Evolutionary conservation across 2,797 vertebrate genomes (phyloP), one percentile per base, ranked within the genome.

Genomic region (Hemibagrus guttatus): DNA sequence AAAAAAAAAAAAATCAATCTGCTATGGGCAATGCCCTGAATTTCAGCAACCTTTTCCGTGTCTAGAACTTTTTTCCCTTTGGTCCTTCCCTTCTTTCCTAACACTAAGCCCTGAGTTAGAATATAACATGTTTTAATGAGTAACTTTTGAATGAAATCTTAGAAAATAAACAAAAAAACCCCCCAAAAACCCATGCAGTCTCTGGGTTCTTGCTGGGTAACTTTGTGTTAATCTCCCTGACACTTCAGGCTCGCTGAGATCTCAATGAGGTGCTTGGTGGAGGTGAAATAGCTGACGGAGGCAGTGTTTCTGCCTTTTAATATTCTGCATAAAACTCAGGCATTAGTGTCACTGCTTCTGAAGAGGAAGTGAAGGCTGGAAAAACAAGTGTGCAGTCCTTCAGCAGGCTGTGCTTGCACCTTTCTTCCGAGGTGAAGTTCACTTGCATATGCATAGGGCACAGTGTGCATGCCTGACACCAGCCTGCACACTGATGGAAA

Each of bases 361-460:
- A 80, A 71, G 26, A 63, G 13, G 6, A 42, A 8, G 64, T 3
- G 3, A 63, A 79, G 19, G 28, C 23, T 61, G n/a, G n/a, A n/a
- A 66, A 66, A 64, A 35, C 21, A n/a, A 56, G 46, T 8, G 58
- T 68, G 59, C 71, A 12, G 17, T 49, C 54, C 69, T 75, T 46
- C 69, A 21, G 84, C 74, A 42, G 74, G 49, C 49, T 84, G 69
- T 66, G 58, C 46, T 61, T 85, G 83, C 63, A 64, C 79, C 66
- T 85, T 85, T 39, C 14, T 72, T 68, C 49, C 28, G 54, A 64
- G 69, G 84, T 87, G 85, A 86, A 89, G 68, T 89, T 86, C 83
- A 83, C 71, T 74, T 88, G 52, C 87, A 90, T 83, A 88, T 87
- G 88, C 85, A 84, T 81, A 58, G 86, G 54, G 86, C 61, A 58